These are phyloP conservation scores for Resseliella maxima DNA, from an alignment of 2,888 invertebrate genomes.

Conservation along the genomic window DNA sequence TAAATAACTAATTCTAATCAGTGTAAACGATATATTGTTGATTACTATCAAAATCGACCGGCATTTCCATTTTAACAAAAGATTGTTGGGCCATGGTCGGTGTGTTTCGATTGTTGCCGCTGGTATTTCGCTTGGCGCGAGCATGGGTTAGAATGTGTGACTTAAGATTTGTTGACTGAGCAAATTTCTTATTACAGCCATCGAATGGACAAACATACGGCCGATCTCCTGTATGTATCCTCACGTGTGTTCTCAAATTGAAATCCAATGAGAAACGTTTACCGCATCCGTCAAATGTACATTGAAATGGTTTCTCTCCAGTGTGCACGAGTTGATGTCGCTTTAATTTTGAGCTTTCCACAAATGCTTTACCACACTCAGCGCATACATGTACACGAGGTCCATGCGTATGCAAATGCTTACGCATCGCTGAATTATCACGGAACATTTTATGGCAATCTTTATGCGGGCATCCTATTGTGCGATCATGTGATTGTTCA, in stretches of 20 bases:
- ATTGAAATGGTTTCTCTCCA: constrained; percentile 97
- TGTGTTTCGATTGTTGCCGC: constrained; percentile 70
- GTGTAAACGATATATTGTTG: constrained; percentile 89
- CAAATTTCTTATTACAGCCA: constrained; percentile 98
- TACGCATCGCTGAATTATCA: constrained; percentile 96
- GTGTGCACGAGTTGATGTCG: constrained; percentile 97
- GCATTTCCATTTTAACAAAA: constrained; percentile 79
- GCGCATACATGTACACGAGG: constrained; percentile 97
- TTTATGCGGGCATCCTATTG: constrained; percentile 90
- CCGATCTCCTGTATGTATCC: constrained; percentile 97
- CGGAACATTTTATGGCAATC: constrained; percentile 97
- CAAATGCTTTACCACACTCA: constrained; percentile 97
- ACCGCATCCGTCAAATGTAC: constrained; percentile 97
- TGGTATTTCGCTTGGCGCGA: constrained; percentile 84
- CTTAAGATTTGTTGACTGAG: constrained; percentile 97
- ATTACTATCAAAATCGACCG: constrained; percentile 75
- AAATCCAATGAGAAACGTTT: constrained; percentile 97
- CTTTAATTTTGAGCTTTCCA: constrained; percentile 95
- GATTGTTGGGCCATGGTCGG: constrained; percentile 74
- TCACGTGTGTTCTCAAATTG: constrained; percentile 96
- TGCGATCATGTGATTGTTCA: constrained; percentile 70
- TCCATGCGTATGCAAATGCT: constrained; percentile 96
- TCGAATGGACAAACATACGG: constrained; percentile 99
- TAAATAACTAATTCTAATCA: constrained; percentile 69
- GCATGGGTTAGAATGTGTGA: constrained; percentile 98